Percentiles rank a stretch among this genome's conserved stretches.
Conservation (phyloP, 2,888 invertebrate species). For the Xanthorhoe designata region DNA sequence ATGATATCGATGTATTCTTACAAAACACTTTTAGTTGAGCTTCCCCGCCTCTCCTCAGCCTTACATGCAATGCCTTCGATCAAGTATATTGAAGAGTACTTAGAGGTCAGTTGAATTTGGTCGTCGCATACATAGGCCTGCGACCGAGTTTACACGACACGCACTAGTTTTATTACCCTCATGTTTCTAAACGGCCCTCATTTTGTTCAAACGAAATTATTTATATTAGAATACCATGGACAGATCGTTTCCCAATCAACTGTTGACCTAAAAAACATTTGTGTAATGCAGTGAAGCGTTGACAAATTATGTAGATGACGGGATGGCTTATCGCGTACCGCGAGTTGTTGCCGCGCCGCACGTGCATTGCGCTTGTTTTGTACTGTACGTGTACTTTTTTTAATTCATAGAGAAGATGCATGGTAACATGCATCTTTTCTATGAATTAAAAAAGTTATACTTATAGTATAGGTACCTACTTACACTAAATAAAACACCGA, state of each 20-base stretch:
- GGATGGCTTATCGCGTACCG: conserved; percentile 56
- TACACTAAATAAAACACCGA: no score
- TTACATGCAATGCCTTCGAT: conserved; percentile 39
- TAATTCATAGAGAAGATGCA: no score
- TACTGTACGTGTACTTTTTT: neutral
- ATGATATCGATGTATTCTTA: conserved; percentile 62
- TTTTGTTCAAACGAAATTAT: conserved; percentile 83
- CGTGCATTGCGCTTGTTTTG: conserved; percentile 23
- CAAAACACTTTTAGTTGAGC: conserved; percentile 61
- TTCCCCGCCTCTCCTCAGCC: conserved; percentile 50
- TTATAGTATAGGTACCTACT: no score
- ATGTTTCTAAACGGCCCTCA: conserved; percentile 85
- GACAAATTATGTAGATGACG: conserved; percentile 73
- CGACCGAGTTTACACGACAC: conserved; percentile 81
- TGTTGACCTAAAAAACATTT: conserved; percentile 81
- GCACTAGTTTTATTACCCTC: conserved; percentile 85
- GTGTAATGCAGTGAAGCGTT: conserved; percentile 78
- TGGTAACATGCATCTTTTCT: neutral
- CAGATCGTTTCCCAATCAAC: conserved; percentile 83
- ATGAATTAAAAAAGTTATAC: neutral
- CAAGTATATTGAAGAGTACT: conserved; percentile 51
- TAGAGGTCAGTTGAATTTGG: conserved; percentile 64
- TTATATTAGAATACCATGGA: conserved; percentile 82
- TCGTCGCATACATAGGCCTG: conserved; percentile 62
- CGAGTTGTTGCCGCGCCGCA: conserved; percentile 56